Evolutionary conservation across 2,888 invertebrate species (phyloP).

Genomic region (Xylota sylvarum): DNA sequence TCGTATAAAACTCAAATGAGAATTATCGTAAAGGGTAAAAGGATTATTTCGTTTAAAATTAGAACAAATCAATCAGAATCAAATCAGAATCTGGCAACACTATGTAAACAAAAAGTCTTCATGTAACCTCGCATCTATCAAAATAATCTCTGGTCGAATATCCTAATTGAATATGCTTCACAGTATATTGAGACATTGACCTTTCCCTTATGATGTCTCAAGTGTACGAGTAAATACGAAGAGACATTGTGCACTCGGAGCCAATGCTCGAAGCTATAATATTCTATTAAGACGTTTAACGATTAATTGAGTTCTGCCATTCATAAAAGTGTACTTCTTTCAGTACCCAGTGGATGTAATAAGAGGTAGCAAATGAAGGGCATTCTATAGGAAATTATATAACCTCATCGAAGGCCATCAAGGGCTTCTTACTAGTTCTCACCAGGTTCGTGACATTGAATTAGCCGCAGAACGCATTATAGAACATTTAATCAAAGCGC

Average conservation of each 20-base stretch:
- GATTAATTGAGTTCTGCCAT: slow-evolving; percentile 10
- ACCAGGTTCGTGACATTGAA: slow-evolving; percentile 29
- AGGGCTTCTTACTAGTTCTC: not conserved
- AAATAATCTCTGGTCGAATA: not conserved
- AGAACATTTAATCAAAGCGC: slow-evolving; percentile 8
- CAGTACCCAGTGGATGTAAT: slow-evolving; percentile 1
- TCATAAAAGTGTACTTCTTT: not conserved
- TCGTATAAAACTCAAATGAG: no score
- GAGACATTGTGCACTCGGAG: not conserved
- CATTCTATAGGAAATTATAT: slow-evolving; percentile 13
- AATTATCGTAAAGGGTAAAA: no score
- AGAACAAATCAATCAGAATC: no score
- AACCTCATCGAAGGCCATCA: slow-evolving; percentile 9
- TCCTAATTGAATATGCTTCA: not conserved
- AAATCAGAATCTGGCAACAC: not conserved
- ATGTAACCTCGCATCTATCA: not conserved
- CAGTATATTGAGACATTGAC: slow-evolving; percentile 27
- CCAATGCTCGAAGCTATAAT: not conserved
- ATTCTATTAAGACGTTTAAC: slow-evolving; percentile 11
- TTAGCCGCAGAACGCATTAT: slow-evolving; percentile 19
- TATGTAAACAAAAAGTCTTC: not conserved
- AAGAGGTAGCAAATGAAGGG: not conserved
- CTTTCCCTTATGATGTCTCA: slow-evolving; percentile 23
- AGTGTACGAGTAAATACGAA: slow-evolving; percentile 5
- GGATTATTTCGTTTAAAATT: no score